Evolutionary conservation across 2,797 vertebrate species (phyloP).

Genomic region (Molossus alvarezi): DNA sequence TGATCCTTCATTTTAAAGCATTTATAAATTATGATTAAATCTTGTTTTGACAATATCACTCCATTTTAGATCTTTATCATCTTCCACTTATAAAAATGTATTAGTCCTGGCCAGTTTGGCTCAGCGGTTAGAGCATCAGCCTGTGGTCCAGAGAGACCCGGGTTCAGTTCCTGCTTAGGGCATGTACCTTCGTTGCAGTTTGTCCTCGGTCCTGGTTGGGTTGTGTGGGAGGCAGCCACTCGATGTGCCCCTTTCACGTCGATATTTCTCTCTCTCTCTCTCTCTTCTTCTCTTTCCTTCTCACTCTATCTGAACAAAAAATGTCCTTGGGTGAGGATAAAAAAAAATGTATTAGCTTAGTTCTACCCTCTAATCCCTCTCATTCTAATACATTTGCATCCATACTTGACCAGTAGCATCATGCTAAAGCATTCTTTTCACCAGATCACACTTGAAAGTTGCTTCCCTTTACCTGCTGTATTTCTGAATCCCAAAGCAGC

Average conservation of each 20-base stretch:
- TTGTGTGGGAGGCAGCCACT: too few species aligned
- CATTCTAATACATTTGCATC: neutral
- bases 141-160: too few species aligned
- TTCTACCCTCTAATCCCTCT: neutral
- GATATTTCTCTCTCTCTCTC: too few species aligned
- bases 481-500: conserved; percentile 1
- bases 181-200: too few species aligned
- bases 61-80: neutral
- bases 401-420: neutral
- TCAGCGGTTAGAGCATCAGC: too few species aligned
- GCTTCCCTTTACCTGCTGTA: neutral
- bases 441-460: neutral
- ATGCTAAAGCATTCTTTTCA: conserved; percentile 7
- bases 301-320: too few species aligned
- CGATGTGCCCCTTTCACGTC: too few species aligned
- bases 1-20: conserved; percentile 5
- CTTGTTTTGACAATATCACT: neutral
- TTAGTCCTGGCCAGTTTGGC: neutral
- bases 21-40: neutral
- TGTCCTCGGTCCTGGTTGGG: too few species aligned
- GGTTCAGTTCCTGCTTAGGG: too few species aligned
- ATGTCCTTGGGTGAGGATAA: too few species aligned
- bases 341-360: neutral
- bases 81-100: neutral
- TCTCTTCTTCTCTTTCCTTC: too few species aligned